A percentile compares a stretch with the other conserved stretches of the same genome.
Conservation (phyloP, 35 echinoderm and acorn worm species). For the Ophiothrix spiculata region DNA sequence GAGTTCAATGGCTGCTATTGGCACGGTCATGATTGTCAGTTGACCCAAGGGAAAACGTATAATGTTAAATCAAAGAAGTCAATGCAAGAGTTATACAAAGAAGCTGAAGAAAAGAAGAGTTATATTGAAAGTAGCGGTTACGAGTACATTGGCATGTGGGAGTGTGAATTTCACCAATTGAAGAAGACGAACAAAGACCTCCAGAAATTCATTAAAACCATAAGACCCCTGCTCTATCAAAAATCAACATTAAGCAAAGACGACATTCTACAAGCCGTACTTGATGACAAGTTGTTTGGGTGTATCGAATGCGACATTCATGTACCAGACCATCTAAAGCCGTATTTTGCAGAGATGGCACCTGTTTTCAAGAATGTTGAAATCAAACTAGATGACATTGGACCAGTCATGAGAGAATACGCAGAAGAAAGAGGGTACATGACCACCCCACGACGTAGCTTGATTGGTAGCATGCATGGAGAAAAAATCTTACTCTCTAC, state of each 20-base stretch:
- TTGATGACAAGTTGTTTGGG: too few species aligned
- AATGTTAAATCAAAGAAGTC: not conserved
- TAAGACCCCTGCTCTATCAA: not conserved
- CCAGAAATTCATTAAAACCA: not conserved
- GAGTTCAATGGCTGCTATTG: conserved; percentile 1
- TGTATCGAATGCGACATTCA: too few species aligned
- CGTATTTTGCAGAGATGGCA: conserved; percentile 7
- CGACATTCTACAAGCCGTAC: too few species aligned
- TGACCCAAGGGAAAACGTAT: not conserved
- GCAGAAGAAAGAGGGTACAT: too few species aligned
- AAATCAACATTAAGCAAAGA: too few species aligned
- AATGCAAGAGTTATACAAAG: not conserved
- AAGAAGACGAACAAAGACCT: not conserved
- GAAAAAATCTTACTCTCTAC: too few species aligned
- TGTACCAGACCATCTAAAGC: too few species aligned
- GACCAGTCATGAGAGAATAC: too few species aligned
- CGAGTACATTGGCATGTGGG: conserved; percentile 1
- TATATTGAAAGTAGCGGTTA: not conserved
- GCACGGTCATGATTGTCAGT: not conserved
- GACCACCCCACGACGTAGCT: too few species aligned
- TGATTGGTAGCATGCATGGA: too few species aligned
- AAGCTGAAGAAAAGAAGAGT: not conserved
- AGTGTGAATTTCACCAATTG: not conserved
- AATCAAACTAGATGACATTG: too few species aligned
- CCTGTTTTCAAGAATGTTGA: not conserved